Evolutionary conservation across 1,140 invertebrate genomes (phyloP), one percentile per base, ranked within the genome.

Genomic region (Tetragonula clypearis): DNA sequence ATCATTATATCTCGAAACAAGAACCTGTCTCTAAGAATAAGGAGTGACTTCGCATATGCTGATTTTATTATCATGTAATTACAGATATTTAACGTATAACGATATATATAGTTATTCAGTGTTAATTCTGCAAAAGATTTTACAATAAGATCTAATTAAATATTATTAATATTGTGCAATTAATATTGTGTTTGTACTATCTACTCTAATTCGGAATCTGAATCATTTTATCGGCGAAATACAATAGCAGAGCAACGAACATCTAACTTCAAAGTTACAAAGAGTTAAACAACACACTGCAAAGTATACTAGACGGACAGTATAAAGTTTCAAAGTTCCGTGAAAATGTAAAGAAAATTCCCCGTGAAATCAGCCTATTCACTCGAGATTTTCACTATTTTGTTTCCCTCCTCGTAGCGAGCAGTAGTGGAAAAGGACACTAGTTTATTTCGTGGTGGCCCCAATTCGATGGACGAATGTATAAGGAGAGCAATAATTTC

Each of bases 401-500:
- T 35, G 53, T 73, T 41, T 23, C 56, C 17, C 74, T 49, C 4
- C 58, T 62, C 60, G 23, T 75, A 53, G n/a, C 73, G 15, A 60
- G 41, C 41, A 49, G 1, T 49, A 8, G 55, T 62, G 62, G n/a
- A 69, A 81, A 86, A 86, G 86, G 69, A 82, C 81, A 85, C 66
- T 41, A 84, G 81, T 84, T 89, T 89, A 89, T 89, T 30, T 85
- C 73, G 75, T 60, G 53, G 75, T 75, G 75, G 82, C 76, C 65
- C 83, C 77, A 77, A 86, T 83, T 86, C 88, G 66, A 90, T 60
- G 76, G 90, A 93, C 92, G 93, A 94, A 94, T 94, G 87, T 94
- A 93, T 94, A 94, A 95, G 93, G 87, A 92, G 92, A 94, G 93
- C 93, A 94, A 94, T 94, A 94, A 94, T 95, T 95, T 93, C 93